Percentiles rank a stretch among this genome's conserved stretches.
phyloP scores from a whole-genome alignment of 2,888 invertebrate species.

The Torymus auratus region DNA sequence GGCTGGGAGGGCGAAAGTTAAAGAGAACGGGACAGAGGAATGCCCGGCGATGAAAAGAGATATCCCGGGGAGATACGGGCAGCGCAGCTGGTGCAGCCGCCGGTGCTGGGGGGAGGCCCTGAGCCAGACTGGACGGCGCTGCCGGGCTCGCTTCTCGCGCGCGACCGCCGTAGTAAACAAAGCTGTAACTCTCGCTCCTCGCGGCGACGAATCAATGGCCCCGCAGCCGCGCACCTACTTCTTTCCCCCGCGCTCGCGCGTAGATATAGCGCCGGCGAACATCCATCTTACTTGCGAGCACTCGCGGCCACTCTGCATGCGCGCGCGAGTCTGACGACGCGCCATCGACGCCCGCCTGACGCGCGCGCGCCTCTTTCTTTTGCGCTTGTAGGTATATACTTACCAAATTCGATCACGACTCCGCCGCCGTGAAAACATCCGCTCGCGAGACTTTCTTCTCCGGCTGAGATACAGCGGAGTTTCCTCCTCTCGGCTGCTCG shows the following conservation, averaged over 20 bases:
- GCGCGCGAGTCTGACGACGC: too few species aligned
- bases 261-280: conserved; percentile 12
- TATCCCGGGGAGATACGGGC: conserved; percentile 17
- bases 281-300: conserved; percentile 65
- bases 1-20: not conserved
- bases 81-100: conserved; percentile 7
- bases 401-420: too few species aligned
- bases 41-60: conserved; percentile 33
- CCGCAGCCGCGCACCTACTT: too few species aligned
- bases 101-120: conserved; percentile 30
- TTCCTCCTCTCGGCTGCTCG: too few species aligned
- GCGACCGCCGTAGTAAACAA: conserved; percentile 74
- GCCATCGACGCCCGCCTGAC: too few species aligned
- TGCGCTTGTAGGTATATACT: too few species aligned
- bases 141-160: conserved; percentile 38
- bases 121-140: conserved; percentile 75
- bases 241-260: too few species aligned
- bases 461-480: too few species aligned
- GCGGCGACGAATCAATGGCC: conserved; percentile 74
- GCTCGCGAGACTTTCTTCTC: too few species aligned
- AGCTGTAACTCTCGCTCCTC: conserved; percentile 75
- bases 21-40: conserved; percentile 2
- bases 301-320: too few species aligned
- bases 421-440: too few species aligned
- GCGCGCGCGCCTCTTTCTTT: too few species aligned